phyloP scores from a whole-genome alignment of 53 echinoderm and acorn worm species.

The Crossaster papposus region DNA sequence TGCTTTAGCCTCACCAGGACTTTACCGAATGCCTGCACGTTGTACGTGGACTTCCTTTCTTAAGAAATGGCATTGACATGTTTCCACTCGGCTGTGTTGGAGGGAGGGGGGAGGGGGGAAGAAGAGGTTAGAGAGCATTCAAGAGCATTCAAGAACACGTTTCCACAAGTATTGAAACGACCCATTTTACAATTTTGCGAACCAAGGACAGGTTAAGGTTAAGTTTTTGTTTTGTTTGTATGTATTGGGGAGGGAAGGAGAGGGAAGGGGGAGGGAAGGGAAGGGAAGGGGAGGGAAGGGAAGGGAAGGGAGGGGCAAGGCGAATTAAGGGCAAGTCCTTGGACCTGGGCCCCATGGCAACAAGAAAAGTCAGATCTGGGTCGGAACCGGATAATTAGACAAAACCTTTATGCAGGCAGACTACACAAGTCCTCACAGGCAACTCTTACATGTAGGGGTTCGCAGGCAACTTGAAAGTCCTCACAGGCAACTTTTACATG shows the following conservation, averaged over 20 bases:
- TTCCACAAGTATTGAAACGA: not conserved
- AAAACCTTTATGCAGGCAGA: no score
- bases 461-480: no score
- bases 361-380: no score
- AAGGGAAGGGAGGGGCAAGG: no score
- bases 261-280: not conserved
- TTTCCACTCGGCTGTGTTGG: not conserved
- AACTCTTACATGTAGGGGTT: no score
- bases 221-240: not conserved
- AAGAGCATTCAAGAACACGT: not conserved
- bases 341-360: no score
- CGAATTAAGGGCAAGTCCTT: no score
- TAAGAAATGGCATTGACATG: not conserved
- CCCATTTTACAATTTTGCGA: not conserved
- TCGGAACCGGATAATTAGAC: no score
- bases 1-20: not conserved
- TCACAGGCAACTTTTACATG: no score
- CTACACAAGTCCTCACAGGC: no score
- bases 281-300: not conserved
- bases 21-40: slow-evolving; percentile 6
- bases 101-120: not conserved
- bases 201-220: not conserved
- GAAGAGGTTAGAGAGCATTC: no score
- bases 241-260: not conserved
- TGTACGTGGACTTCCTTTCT: not conserved